Conservation (phyloP, 2,888 invertebrate genomes). For the Ochropleura plecta region DNA sequence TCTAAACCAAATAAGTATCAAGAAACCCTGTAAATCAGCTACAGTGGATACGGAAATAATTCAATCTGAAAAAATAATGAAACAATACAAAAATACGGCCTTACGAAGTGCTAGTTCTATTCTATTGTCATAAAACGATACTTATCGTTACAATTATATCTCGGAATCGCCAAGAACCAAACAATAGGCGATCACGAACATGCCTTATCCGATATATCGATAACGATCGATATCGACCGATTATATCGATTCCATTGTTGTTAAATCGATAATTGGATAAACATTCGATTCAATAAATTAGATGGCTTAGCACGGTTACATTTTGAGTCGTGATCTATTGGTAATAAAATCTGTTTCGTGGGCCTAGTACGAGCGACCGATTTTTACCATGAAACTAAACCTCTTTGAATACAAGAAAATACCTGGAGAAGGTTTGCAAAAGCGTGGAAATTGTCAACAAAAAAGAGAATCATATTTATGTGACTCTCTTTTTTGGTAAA, state of each 20-base stretch:
- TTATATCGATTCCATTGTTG: slow-evolving; percentile 69
- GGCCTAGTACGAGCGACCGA: not conserved
- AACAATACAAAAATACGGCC: slow-evolving; percentile 56
- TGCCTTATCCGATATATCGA: slow-evolving; percentile 64
- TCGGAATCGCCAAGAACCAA: slow-evolving; percentile 56
- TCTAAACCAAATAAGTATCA: too few relatives aligned
- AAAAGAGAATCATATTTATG: not conserved
- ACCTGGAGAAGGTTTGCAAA: not conserved
- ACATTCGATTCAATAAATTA: slow-evolving; percentile 69
- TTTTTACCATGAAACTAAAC: not conserved
- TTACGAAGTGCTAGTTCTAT: slow-evolving; percentile 57
- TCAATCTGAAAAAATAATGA: slow-evolving; percentile 34
- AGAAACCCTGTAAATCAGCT: slow-evolving; percentile 8
- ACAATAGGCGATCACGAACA: slow-evolving; percentile 68
- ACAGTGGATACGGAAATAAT: slow-evolving; percentile 9
- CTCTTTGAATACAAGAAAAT: too few relatives aligned
- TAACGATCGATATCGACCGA: slow-evolving; percentile 66
- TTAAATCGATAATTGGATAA: slow-evolving; percentile 69
- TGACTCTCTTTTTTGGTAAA: not conserved
- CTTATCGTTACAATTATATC: slow-evolving; percentile 65
- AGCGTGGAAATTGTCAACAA: not conserved
- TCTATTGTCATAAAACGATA: slow-evolving; percentile 60
- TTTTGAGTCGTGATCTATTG: slow-evolving; percentile 62
- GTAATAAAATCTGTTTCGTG: slow-evolving; percentile 48
- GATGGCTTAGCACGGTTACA: slow-evolving; percentile 60